Base-by-base conservation (phyloP, 2,888 invertebrate genomes). In the Leptogaster cylindrica region DNA sequence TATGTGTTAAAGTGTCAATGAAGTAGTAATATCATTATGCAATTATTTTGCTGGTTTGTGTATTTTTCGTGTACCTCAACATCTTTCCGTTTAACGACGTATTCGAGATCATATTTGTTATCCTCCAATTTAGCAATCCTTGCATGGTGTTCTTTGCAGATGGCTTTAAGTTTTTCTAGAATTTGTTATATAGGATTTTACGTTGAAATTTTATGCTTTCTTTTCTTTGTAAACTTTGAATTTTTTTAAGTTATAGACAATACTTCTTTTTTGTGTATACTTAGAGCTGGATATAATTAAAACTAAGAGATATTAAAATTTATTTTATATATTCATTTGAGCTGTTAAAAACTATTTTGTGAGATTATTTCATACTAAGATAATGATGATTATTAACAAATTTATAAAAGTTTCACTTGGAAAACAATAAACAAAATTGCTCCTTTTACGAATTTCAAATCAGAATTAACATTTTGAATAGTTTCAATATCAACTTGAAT, bases 51-150 rank as follows among this genome's bases (percentile, higher is more conserved):
- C 72, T 72, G 73, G 68, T 71, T 70, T 65, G 65, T 64, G 66
- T 67, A 67, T 66, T 71, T 70, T 77, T 72, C 76, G 80, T 87
- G 88, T 91, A 97, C 97, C 95, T 97, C 95, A 84, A 89, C 90
- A 84, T 98, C 98, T 91, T 98, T 98, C 88, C 92, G 92, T 86
- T 93, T 93, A 84, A 97, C 96, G 86, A 93, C 86, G 87, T 92
- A 91, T 88, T 99, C 98, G 89, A 97, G 88, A 89, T 99, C 99
- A 87, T 92, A 98, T 86, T 97, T 98, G 83, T 90, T 87, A 79
- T 92, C 91, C 88, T 97, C 97, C 86, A 97, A 88, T 77, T 85
- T 83, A 83, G 81, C 83, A 86, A 97, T 92, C 87, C 93, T 91
- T 79, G 88, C 87, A 86, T 97, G 89, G 87, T 95, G 92, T 79